Conservation (phyloP, 2,888 invertebrate species). For the Trachelus iudaicus region DNA sequence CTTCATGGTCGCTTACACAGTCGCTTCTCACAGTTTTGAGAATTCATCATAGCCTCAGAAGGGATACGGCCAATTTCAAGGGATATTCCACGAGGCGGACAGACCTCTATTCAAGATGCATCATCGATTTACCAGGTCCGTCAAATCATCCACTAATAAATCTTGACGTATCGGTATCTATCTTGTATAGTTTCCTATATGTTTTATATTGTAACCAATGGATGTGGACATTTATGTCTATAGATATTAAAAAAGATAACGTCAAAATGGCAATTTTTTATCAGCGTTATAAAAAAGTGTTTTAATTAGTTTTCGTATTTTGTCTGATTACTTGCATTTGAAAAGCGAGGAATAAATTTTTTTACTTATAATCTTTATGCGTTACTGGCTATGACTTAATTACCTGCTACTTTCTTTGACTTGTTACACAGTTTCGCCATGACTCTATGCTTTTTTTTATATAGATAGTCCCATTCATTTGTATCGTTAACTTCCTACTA, state of each 20-base stretch:
- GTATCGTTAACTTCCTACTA: not conserved
- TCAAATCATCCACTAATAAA: slow-evolving; percentile 13
- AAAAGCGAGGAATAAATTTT: not conserved
- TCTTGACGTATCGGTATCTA: not conserved
- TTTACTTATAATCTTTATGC: not conserved
- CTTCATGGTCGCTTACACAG: slow-evolving; percentile 17
- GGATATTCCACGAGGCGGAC: slow-evolving; percentile 2
- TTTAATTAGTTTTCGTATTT: not conserved
- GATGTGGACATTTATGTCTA: not conserved
- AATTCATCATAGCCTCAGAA: not conserved
- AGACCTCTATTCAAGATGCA: slow-evolving; percentile 36
- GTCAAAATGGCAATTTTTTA: not conserved
- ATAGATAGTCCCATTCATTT: not conserved
- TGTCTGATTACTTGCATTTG: not conserved
- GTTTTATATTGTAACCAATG: not conserved
- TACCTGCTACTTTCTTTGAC: not conserved
- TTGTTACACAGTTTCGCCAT: not conserved
- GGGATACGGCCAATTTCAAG: not conserved
- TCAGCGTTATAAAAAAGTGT: not conserved
- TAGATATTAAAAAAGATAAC: not conserved
- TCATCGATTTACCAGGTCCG: slow-evolving; percentile 47
- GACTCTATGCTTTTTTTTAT: not conserved
- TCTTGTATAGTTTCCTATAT: not conserved
- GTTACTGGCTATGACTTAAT: not conserved
- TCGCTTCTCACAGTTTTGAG: not conserved